Evolutionary conservation across 2,888 invertebrate species (phyloP).

Genomic region (Dynastes tityus): DNA sequence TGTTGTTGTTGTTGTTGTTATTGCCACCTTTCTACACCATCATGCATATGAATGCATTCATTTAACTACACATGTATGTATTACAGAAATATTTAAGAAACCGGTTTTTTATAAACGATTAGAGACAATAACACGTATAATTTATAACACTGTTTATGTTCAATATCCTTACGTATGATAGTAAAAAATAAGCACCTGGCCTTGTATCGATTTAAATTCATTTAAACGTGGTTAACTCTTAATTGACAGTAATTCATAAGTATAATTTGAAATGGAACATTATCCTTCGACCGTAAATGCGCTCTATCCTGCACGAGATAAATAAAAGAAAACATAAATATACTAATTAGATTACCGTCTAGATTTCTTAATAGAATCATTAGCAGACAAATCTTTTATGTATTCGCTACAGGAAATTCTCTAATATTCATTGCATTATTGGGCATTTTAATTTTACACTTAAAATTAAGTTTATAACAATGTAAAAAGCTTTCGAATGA

Average conservation of each 20-base stretch:
- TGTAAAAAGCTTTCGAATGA: too few species aligned
- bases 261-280: constrained; percentile 30
- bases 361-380: too few species aligned
- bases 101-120: constrained; percentile 26
- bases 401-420: too few species aligned
- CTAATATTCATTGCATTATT: too few species aligned
- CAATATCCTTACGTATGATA: constrained; percentile 3
- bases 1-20: background rate
- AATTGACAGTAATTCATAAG: constrained; percentile 28
- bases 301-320: background rate
- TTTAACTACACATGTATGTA: background rate
- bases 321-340: background rate
- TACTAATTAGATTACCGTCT: too few species aligned
- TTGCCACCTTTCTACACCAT: background rate
- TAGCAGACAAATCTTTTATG: too few species aligned
- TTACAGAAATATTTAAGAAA: constrained; percentile 8
- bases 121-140: constrained; percentile 29
- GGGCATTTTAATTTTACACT: too few species aligned
- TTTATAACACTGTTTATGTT: constrained; percentile 30
- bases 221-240: constrained; percentile 25
- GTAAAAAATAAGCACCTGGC: constrained; percentile 22
- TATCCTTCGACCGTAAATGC: constrained; percentile 3
- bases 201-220: constrained; percentile 34
- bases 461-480: too few species aligned
- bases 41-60: background rate